Percentiles rank a stretch among this genome's conserved stretches.
These are phyloP conservation scores for Pedetes capensis DNA, from an alignment of 2,113 vertebrate species.

Conservation along the genomic window DNA sequence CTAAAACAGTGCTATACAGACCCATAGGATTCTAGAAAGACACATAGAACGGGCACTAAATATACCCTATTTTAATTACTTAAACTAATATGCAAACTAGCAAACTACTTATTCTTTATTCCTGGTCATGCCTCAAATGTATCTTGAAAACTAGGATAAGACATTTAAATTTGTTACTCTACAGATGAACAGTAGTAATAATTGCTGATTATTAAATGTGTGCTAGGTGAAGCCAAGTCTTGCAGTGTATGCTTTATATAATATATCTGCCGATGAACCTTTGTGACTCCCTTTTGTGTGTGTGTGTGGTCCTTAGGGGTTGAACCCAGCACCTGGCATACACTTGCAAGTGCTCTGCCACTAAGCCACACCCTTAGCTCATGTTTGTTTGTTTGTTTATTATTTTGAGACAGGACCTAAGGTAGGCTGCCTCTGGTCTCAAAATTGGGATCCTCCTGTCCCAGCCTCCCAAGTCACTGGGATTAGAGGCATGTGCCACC, in stretches of 20 bases:
- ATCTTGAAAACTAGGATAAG: not conserved
- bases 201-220: not conserved
- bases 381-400: too few species aligned
- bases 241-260: not conserved
- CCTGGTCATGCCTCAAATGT: not conserved
- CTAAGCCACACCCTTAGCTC: too few species aligned
- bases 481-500: too few species aligned
- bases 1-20: not conserved
- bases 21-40: not conserved
- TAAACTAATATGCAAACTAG: not conserved
- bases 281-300: too few species aligned
- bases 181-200: not conserved
- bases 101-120: not conserved
- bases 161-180: not conserved
- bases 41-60: not conserved
- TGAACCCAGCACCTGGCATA: too few species aligned
- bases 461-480: too few species aligned
- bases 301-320: too few species aligned
- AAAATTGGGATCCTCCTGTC: too few species aligned
- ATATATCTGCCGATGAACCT: not conserved
- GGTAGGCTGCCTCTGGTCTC: too few species aligned
- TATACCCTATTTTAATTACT: not conserved
- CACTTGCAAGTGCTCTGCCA: too few species aligned
- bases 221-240: not conserved
- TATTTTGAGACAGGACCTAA: too few species aligned